A percentile compares a stretch with the other conserved stretches of the same genome.
phyloP scores from a whole-genome alignment of 2,113 vertebrate species.

The Caranx ignobilis region DNA sequence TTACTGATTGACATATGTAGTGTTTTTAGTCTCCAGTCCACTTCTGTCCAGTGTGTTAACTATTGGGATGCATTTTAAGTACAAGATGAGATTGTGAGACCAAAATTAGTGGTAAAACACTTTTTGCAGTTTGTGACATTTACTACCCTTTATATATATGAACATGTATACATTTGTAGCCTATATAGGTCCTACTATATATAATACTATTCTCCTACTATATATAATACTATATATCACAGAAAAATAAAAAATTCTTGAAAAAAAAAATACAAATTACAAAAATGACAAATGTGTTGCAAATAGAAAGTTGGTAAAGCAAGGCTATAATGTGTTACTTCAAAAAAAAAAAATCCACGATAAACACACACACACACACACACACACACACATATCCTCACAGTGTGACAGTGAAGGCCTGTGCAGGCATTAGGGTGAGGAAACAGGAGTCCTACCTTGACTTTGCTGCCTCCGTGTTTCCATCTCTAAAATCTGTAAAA shows the following conservation, averaged over 20 bases:
- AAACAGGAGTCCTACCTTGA: slow-evolving; percentile 66
- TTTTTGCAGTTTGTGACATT: background rate
- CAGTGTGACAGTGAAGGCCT: background rate
- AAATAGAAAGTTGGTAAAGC: too few species aligned
- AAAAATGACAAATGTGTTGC: too few species aligned
- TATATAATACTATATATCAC: too few species aligned
- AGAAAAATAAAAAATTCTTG: too few species aligned
- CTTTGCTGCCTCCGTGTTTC: slow-evolving; percentile 42
- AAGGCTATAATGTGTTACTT: too few species aligned
- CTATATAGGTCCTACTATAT: too few species aligned
- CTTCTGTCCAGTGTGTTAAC: background rate
- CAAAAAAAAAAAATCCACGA: background rate
- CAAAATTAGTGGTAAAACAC: background rate
- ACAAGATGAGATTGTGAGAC: background rate
- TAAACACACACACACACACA: too few species aligned
- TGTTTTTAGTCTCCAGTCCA: background rate
- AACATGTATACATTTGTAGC: too few species aligned
- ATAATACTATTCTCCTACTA: too few species aligned
- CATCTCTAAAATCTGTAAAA: slow-evolving; percentile 71
- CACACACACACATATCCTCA: background rate
- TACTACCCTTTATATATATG: too few species aligned
- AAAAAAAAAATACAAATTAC: too few species aligned
- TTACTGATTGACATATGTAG: background rate
- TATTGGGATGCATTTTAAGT: background rate
- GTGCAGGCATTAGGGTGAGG: background rate